Percentiles rank a stretch among this genome's conserved stretches.
Conservation (phyloP, 1,140 invertebrate genomes). For the Procambarus virginalis region DNA sequence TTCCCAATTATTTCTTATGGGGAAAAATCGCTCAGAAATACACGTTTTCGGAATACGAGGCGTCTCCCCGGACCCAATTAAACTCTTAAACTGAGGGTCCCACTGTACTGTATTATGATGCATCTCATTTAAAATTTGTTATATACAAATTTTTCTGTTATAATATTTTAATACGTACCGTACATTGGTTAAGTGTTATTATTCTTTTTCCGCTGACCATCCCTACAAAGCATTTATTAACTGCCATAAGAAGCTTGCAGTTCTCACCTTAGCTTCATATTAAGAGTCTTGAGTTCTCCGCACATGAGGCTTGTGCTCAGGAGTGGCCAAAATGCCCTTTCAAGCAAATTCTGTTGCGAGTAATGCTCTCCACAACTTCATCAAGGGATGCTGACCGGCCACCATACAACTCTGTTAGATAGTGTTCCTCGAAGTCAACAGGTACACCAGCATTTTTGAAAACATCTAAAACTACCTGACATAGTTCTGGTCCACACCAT, state of each 20-base stretch:
- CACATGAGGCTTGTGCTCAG: conserved; percentile 90
- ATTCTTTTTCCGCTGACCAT: too few species aligned
- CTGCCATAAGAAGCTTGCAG: neutral
- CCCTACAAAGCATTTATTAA: neutral
- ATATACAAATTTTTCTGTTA: too few species aligned
- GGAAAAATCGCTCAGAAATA: too few species aligned
- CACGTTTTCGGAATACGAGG: too few species aligned
- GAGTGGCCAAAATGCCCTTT: conserved; percentile 97
- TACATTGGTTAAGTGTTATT: too few species aligned
- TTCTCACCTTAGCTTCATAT: conserved; percentile 92
- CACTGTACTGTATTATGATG: too few species aligned
- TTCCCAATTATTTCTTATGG: too few species aligned
- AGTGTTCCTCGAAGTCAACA: conserved; percentile 91
- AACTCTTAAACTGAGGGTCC: too few species aligned
- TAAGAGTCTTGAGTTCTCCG: conserved; percentile 94
- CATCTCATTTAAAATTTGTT: too few species aligned
- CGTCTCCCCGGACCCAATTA: too few species aligned
- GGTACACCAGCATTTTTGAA: conserved; percentile 88
- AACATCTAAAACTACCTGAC: conserved; percentile 94
- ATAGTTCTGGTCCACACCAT: conserved; percentile 99
- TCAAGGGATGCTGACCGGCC: conserved; percentile 92
- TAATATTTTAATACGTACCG: too few species aligned
- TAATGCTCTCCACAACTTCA: conserved; percentile 91
- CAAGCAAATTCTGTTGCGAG: conserved; percentile 93
- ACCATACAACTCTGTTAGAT: conserved; percentile 93